Evolutionary conservation across 2,888 invertebrate genomes (phyloP), one percentile per base, ranked within the genome.

Genomic region (Caenorhabditis sp.): DNA sequence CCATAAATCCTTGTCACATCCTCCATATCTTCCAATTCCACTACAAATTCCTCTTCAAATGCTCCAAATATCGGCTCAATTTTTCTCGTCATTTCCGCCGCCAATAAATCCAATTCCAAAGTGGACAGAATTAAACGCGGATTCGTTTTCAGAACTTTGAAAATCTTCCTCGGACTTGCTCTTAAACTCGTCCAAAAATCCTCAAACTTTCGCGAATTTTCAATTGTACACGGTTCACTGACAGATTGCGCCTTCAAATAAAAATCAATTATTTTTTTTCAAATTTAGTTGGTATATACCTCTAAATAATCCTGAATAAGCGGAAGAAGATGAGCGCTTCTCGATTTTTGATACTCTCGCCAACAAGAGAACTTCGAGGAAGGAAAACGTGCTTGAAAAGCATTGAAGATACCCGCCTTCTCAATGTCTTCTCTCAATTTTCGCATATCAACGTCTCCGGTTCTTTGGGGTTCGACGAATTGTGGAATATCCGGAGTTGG

Each of bases 401-500:
- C 43, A 7, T 31, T 10, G 10, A 31, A 31, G 10, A 31, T 31
- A 3, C 50, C 50, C 3, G 4, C 50, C 7, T 21, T 23, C 12
- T 53, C 53, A 7, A 17, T 3, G 12, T 10, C 26, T 56, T 61
- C 31, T 52, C 31, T 49, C 1, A 26, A 21, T n/a, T 43, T 23
- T 50, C 49, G n/a, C 20, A 21, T 38, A 21, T 36, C 50, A 17
- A 43, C 17, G 2, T 50, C 49, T 43, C 49, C 54, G 21, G 20
- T 21, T 21, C 12, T 4, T 20, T 21, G 23, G 3, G n/a, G n/a
- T 52, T 52, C 23, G 43, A 25, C 57, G 20, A 59, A 21, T 21
- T 63, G 63, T 2, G 64, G 67, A 61, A 72, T 72, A 52, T 72
- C 71, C 10, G 71, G 71, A 20, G 71, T 72, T 17, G 63, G 58